A percentile compares a stretch with the other conserved stretches of the same genome.
phyloP scores from a whole-genome alignment of 2,113 vertebrate genomes.

The Hypanus sabinus region DNA sequence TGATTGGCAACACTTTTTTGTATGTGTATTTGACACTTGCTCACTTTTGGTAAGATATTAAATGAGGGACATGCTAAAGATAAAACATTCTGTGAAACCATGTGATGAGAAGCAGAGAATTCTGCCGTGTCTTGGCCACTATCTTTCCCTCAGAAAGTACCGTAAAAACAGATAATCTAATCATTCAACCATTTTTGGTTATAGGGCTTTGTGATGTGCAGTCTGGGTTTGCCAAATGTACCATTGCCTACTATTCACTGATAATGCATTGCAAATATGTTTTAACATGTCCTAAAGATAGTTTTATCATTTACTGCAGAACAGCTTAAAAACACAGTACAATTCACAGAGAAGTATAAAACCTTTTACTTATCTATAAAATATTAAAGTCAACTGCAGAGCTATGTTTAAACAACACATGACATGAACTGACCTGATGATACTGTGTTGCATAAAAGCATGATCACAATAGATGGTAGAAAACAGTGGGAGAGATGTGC shows the following conservation, averaged over 20 bases:
- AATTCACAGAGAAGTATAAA: not conserved
- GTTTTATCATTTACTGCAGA: not conserved
- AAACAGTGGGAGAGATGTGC: constrained; percentile 32
- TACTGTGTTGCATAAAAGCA: not conserved
- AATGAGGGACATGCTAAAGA: not conserved
- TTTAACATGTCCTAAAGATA: not conserved
- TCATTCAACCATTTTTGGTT: not conserved
- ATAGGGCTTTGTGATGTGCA: not conserved
- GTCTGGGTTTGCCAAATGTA: not conserved
- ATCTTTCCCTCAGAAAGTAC: not conserved
- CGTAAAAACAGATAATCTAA: not conserved
- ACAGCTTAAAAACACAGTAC: not conserved
- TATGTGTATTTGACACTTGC: not conserved
- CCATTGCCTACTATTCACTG: not conserved
- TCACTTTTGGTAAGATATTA: not conserved
- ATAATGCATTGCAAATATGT: not conserved
- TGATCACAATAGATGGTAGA: not conserved
- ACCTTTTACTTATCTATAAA: too few relatives aligned
- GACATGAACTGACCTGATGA: not conserved
- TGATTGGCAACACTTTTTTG: not conserved
- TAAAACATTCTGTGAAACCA: not conserved
- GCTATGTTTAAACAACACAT: not conserved
- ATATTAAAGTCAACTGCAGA: not conserved
- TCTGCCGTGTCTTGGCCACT: not conserved
- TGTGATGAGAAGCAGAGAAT: not conserved